A percentile compares a stretch with the other conserved stretches of the same genome.
Conservation (phyloP, 2,888 invertebrate species). For the Pseudoips prasinana region DNA sequence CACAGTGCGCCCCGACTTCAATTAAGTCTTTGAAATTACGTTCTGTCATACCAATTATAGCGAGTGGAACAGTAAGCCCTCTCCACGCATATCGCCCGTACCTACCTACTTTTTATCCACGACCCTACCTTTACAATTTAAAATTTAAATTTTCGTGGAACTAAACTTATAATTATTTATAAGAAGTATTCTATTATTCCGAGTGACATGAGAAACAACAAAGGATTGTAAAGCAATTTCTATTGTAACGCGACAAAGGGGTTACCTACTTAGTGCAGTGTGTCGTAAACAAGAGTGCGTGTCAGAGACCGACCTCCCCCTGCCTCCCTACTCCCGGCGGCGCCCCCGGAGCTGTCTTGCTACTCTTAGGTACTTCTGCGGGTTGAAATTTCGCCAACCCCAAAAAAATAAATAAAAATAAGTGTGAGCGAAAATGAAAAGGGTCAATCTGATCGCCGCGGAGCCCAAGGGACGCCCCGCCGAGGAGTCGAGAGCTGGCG, state of each 20-base stretch:
- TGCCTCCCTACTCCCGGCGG: slow-evolving; percentile 6
- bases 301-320: slow-evolving; percentile 9
- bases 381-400: slow-evolving; percentile 38
- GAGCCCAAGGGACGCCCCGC: slow-evolving; percentile 29
- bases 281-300: slow-evolving; percentile 20
- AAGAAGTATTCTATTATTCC: slow-evolving; percentile 9
- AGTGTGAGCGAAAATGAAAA: slow-evolving; percentile 47
- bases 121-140: slow-evolving; percentile 1
- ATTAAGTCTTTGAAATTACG: neutral
- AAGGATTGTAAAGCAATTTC: slow-evolving; percentile 25
- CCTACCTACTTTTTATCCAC: too few species aligned
- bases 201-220: slow-evolving; percentile 30
- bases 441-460: slow-evolving; percentile 50
- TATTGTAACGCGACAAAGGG: slow-evolving; percentile 34
- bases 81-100: neutral
- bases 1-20: neutral
- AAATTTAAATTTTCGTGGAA: neutral
- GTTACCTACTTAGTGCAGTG: slow-evolving; percentile 30
- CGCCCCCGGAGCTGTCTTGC: neutral
- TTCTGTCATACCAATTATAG: neutral
- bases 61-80: neutral
- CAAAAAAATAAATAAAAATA: slow-evolving; percentile 49
- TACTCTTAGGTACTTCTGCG: slow-evolving; percentile 2
- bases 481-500: slow-evolving; percentile 3
- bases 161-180: slow-evolving; percentile 1